phyloP scores from a whole-genome alignment of 2,888 invertebrate genomes.

The Aethes cnicana region DNA sequence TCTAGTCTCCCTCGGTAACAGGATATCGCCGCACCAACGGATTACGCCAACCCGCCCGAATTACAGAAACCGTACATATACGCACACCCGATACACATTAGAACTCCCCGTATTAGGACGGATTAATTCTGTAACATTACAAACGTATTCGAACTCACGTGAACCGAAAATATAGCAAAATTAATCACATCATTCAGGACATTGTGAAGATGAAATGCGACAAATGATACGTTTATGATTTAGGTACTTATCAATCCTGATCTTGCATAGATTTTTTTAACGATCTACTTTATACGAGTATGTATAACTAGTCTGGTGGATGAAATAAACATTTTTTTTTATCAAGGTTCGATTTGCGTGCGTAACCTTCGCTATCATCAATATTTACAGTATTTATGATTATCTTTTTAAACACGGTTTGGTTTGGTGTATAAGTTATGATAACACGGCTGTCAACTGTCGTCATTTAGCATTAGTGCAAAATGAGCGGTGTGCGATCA shows the following conservation, averaged over 20 bases:
- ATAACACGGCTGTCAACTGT: conserved; percentile 32
- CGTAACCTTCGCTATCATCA: not conserved
- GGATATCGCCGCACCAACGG: conserved; percentile 70
- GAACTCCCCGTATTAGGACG: conserved; percentile 67
- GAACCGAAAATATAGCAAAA: conserved; percentile 52
- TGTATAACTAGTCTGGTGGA: too few relatives aligned
- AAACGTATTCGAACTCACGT: conserved; percentile 60
- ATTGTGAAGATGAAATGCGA: not conserved
- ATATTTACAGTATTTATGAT: conserved; percentile 1
- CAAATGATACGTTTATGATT: not conserved
- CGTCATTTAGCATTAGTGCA: conserved; percentile 48
- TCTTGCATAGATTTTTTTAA: too few relatives aligned
- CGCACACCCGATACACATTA: conserved; percentile 68
- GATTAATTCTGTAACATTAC: conserved; percentile 70
- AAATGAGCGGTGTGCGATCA: conserved; percentile 55
- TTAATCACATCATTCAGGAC: conserved; percentile 36
- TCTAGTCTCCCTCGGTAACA: conserved; percentile 63
- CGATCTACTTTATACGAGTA: too few relatives aligned
- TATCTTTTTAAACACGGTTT: not conserved
- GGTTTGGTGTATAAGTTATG: conserved; percentile 30
- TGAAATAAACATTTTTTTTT: too few relatives aligned
- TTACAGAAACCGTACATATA: conserved; percentile 78
- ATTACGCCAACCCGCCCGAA: conserved; percentile 74
- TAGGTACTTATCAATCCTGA: not conserved
- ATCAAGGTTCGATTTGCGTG: not conserved